Evolutionary conservation across 2,888 invertebrate genomes (phyloP), one percentile per base, ranked within the genome.

Genomic region (Phorcus lineatus): DNA sequence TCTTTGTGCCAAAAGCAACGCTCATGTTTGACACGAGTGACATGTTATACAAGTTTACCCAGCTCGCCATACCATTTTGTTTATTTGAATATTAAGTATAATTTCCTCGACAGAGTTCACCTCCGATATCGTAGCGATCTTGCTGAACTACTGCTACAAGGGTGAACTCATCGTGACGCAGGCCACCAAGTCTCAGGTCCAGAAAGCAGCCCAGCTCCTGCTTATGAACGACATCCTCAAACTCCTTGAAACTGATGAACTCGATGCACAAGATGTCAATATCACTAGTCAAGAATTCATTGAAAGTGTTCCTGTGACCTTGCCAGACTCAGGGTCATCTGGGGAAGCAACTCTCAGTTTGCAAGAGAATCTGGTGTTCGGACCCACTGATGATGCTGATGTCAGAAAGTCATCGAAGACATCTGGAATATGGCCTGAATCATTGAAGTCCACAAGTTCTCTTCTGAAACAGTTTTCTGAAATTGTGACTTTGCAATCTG

Each of bases 201-300:
- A 62, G 62, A 62, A 62, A 28, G 62, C 62, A 62, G 62, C 62
- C 13, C 62, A 62, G 24, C 62, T 62, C 62, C 62, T 62, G 6
- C 28, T 62, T 24, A 62, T 62, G 62, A 62, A 62, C 28, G 62
- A 62, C 62, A 62, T 62, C 62, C 62, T 62, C 62, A 62, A 62
- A 24, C 62, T 62, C 13, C 62, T 62, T 13, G 62, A 62, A 17
- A 28, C 24, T 4, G 28, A 62, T 24, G 62, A 62, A 22, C 62
- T 62, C 13, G 62, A 62, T 62, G 62, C 24, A 62, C 62, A 62
- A 28, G 47, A 47, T 47, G 47, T 47, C 47, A 47, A 47, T 11
- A 47, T 9, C 47, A 47, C 47, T 1, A 47, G 47, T 47, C 47
- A 47, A 47, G 47, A 11, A 47, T 13, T 47, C 47, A 47, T 6